Conservation (phyloP, 1,140 invertebrate genomes). For the Mactra quadrangularis region DNA sequence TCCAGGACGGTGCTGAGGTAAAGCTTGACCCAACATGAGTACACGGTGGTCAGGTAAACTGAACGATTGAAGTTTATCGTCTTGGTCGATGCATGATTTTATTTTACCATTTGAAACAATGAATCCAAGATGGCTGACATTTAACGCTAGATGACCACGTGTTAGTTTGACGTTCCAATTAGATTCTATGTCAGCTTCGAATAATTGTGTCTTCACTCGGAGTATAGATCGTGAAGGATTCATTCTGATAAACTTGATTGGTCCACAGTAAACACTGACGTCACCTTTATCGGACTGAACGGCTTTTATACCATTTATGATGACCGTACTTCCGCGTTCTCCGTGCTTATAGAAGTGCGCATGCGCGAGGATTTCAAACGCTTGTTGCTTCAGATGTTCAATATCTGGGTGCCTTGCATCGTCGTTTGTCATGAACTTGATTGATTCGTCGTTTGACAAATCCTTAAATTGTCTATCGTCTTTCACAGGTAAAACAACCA, state of each 20-base stretch:
- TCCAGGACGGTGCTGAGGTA: not conserved
- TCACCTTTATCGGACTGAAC: slow-evolving; percentile 26
- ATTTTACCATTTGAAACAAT: slow-evolving; percentile 45
- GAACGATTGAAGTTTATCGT: slow-evolving; percentile 26
- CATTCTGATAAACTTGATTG: slow-evolving; percentile 40
- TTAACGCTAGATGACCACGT: slow-evolving; percentile 24
- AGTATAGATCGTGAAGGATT: slow-evolving; percentile 18
- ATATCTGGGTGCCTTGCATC: not conserved
- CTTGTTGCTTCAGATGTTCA: not conserved
- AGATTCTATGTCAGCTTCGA: slow-evolving; percentile 40
- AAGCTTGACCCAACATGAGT: slow-evolving; percentile 33
- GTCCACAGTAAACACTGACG: slow-evolving; percentile 35
- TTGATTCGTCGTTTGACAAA: slow-evolving; percentile 23
- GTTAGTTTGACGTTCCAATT: slow-evolving; percentile 47
- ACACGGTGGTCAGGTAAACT: slow-evolving; percentile 28
- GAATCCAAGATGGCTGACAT: slow-evolving; percentile 46
- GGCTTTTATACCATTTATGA: slow-evolving; percentile 41
- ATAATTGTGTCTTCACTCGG: slow-evolving; percentile 28
- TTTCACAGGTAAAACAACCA: not conserved
- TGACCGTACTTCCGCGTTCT: not conserved
- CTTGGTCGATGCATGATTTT: slow-evolving; percentile 24
- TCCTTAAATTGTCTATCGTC: slow-evolving; percentile 4
- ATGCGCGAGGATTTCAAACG: slow-evolving; percentile 5
- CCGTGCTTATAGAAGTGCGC: slow-evolving; percentile 20
- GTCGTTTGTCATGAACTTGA: slow-evolving; percentile 6